phyloP scores from a whole-genome alignment of 64 coral and sea anemone species.

The Hydrozoanthus tunicans region DNA sequence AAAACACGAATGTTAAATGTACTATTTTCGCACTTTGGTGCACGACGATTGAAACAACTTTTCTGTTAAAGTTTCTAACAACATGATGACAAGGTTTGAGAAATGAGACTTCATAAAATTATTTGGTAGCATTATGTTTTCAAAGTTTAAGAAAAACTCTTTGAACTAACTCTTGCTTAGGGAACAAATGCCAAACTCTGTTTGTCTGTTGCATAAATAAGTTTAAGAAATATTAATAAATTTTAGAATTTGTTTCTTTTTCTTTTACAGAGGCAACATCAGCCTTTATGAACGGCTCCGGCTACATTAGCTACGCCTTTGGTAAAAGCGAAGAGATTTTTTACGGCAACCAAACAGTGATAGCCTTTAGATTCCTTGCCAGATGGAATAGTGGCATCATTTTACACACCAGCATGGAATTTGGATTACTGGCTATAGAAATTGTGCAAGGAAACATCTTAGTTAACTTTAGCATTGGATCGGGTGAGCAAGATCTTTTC shows the following conservation, averaged over 20 bases:
- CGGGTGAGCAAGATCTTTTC: background rate
- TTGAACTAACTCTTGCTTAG: too few relatives aligned
- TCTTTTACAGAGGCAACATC: slow-evolving; percentile 49
- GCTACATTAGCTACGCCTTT: slow-evolving; percentile 48
- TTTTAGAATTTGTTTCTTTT: background rate
- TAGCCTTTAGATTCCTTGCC: slow-evolving; percentile 54
- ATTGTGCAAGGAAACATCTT: slow-evolving; percentile 40
- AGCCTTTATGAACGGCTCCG: slow-evolving; percentile 41
- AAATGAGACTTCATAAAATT: too few relatives aligned
- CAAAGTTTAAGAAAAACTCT: too few relatives aligned
- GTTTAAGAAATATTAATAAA: background rate
- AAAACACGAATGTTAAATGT: too few relatives aligned
- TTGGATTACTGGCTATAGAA: slow-evolving; percentile 5
- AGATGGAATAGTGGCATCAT: slow-evolving; percentile 30
- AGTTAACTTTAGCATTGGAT: slow-evolving; percentile 34
- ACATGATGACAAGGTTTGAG: too few relatives aligned
- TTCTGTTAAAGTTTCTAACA: too few relatives aligned
- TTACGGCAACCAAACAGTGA: slow-evolving; percentile 26
- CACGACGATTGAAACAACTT: too few relatives aligned
- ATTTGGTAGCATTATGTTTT: too few relatives aligned
- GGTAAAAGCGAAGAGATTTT: slow-evolving; percentile 38
- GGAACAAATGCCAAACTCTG: too few relatives aligned
- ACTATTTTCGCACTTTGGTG: too few relatives aligned
- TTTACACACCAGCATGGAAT: slow-evolving; percentile 25
- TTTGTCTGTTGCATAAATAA: background rate